A percentile compares a stretch with the other conserved stretches of the same genome.
Evolutionary conservation across 30 jellyfish, hydroid and myxozoan genomes (phyloP).

Genomic region (Turritopsis dohrnii): DNA sequence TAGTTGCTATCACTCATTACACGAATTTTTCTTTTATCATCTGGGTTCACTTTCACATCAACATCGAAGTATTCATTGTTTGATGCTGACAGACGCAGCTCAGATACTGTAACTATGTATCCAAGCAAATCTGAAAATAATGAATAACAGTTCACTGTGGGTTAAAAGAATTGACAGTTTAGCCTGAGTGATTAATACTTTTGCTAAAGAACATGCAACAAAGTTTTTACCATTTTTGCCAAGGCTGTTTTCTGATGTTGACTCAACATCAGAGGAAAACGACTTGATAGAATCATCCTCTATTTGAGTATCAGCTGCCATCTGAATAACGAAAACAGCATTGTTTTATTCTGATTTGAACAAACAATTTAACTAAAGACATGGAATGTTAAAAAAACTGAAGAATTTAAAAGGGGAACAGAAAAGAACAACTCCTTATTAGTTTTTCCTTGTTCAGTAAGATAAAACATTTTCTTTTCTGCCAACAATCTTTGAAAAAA

Average conservation of each 20-base stretch:
- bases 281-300: no score
- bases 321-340: no score
- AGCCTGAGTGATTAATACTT: neutral
- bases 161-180: neutral
- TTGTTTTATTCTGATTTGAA: no score
- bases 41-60: neutral
- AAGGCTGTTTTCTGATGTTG: neutral
- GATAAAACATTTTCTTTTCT: no score
- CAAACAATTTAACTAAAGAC: neutral
- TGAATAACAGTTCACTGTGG: no score
- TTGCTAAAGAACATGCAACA: neutral
- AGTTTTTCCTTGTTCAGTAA: no score
- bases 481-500: no score
- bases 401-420: neutral
- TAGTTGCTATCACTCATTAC: neutral
- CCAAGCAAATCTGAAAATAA: neutral
- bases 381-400: neutral
- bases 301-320: no score
- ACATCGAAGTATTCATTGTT: neutral
- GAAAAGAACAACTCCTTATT: no score
- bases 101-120: neutral
- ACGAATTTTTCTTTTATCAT: neutral
- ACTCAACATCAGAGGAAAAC: neutral
- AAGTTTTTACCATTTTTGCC: neutral
- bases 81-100: neutral